Conservation (phyloP, 2,888 invertebrate species). For the Heliconius sara region DNA sequence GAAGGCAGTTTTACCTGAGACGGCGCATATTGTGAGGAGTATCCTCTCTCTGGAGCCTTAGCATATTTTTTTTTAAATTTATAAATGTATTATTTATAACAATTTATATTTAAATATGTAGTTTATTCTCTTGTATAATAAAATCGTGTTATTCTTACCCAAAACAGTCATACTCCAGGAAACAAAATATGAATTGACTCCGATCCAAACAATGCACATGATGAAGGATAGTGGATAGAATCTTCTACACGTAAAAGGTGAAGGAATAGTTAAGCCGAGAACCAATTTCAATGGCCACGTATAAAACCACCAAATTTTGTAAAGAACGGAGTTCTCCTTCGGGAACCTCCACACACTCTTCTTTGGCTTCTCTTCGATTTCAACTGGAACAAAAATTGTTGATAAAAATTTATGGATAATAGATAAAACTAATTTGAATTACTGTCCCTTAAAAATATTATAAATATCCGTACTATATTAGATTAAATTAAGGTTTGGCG, state of each 20-base stretch:
- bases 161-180: conserved; percentile 96
- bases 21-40: too few species aligned
- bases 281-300: conserved; percentile 88
- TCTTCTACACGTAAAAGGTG: conserved; percentile 84
- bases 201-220: conserved; percentile 95
- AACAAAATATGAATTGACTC: conserved; percentile 91
- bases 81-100: too few species aligned
- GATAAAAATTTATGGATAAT: background rate
- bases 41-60: too few species aligned
- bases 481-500: too few species aligned
- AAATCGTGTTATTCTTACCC: conserved; percentile 77
- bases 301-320: conserved; percentile 86
- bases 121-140: too few species aligned
- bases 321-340: conserved; percentile 57
- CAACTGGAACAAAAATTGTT: conserved; percentile 39
- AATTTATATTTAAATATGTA: too few species aligned
- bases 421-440: background rate
- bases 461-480: too few species aligned
- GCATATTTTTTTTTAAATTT: too few species aligned
- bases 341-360: conserved; percentile 79
- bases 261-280: conserved; percentile 88
- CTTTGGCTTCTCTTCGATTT: conserved; percentile 52
- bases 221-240: conserved; percentile 91
- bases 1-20: too few species aligned
- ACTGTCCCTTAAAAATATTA: too few species aligned